A percentile compares a stretch with the other conserved stretches of the same genome.
Evolutionary conservation across 2,113 vertebrate species (phyloP).

Genomic region (Heteronetta atricapilla): DNA sequence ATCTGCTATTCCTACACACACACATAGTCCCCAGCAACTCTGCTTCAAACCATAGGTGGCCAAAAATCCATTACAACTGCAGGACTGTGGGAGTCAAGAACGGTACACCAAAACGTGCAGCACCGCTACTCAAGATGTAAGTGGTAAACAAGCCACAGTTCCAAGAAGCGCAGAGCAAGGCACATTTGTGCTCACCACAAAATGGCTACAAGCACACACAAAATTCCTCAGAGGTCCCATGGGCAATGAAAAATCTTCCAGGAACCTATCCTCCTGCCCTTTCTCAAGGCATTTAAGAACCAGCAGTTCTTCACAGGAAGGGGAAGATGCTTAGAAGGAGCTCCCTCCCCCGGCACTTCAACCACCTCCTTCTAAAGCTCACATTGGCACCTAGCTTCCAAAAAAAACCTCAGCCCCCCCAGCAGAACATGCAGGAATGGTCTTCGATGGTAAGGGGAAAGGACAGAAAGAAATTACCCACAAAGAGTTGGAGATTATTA

Average conservation of each 20-base stretch:
- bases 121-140: neutral
- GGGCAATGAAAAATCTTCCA: slow-evolving; percentile 18
- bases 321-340: neutral
- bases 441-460: neutral
- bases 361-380: neutral
- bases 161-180: neutral
- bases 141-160: neutral
- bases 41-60: slow-evolving; percentile 1
- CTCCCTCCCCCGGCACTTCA: neutral
- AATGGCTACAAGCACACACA: neutral
- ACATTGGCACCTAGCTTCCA: neutral
- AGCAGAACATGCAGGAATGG: neutral
- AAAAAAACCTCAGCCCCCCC: neutral
- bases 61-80: neutral
- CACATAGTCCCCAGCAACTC: neutral
- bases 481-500: neutral
- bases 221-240: neutral
- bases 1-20: slow-evolving; percentile 21
- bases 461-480: neutral
- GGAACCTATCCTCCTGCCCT: neutral
- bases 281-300: slow-evolving; percentile 33
- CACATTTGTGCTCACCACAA: neutral
- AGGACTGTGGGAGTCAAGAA: neutral
- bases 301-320: neutral
- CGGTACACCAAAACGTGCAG: neutral